Evolutionary conservation across 2,113 vertebrate species (phyloP), one percentile per base, ranked within the genome.

Genomic region (Cricetomys ansorgei): DNA sequence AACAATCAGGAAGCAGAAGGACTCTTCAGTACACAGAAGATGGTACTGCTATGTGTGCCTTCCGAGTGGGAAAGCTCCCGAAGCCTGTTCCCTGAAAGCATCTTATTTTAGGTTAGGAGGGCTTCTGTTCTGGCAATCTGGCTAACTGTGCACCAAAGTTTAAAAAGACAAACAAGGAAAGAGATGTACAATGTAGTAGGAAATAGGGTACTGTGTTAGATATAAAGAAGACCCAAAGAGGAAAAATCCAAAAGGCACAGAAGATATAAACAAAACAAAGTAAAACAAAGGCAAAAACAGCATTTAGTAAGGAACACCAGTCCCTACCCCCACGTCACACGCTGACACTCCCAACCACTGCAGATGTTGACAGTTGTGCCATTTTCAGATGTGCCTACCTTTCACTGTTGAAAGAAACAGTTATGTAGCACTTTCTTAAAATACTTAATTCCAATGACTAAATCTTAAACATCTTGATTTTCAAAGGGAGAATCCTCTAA

Each of bases 91-190:
- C 88, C 84, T 72, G 7, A 72, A 83, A 45, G 53, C 57, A 72
- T 40, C 31, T 75, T 70, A 53, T 92, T 92, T 95, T 81, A 88
- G 93, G 89, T 96, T 93, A 75, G 62, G 53, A 89, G 34, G 72
- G 89, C 57, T 81, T 94, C 72, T 92, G 48, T 80, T 69, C 89
- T 96, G 9, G 25, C 59, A 62, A 88, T 86, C 13, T 92, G 77
- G 87, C 50, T 70, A 79, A 55, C 17, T 94, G 88, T 12, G 40
- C 31, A 93, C 29, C 17, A 31, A 86, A 87, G 50, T 79, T 76
- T 73, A 88, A 84, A 94, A 94, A 94, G 55, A 57, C 19, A 92
- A 95, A 92, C 72, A 37, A 91, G 72, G 55, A 91, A 89, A 92
- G 31, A 19, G 34, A 94, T 31, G 25, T 34, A 57, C 25, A 15